Base-by-base conservation (phyloP, 2,797 vertebrate genomes). In the Hylomyscus alleni region DNA sequence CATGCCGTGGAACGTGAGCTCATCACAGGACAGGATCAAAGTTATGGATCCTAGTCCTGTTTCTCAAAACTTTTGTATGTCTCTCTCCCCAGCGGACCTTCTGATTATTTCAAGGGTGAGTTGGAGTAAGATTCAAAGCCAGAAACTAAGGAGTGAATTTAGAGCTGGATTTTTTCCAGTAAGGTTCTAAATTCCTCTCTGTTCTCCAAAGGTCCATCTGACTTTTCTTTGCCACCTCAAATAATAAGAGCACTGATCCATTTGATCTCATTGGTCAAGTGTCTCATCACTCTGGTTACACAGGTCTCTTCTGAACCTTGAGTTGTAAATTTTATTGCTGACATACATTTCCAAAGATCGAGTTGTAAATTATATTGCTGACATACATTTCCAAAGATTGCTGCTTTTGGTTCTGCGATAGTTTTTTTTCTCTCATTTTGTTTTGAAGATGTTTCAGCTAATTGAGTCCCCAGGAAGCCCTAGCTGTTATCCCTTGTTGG, bases 371-470 rank as follows among this genome's bases (percentile, higher is more conserved):
- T 86, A 40, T 65, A 54, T n/a, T 83, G 40, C 34, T 29, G n/a
- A 58, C 14, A 58, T 1, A 89, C 60, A 24, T 50, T 76, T 96
- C 47, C n/a, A 69, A 60, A 95, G 40, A 60, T 52, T n/a, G 3
- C 24, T 65, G 62, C 58, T 8, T 93, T 96, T 86, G 78, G 14
- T 97, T 95, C 92, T 88, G 29, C n/a, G 47, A 37, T 58, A 10
- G 13, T 47, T 65, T 78, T 34, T 54, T 58, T 15, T 52, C 12
- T 0, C 12, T 34, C 47, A 3, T 14, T 52, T 75, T 78, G 75
- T 95, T 58, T 65, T 47, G 44, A 76, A 90, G 85, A 88, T 84
- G n/a, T 80, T 83, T 10, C 4, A 26, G 54, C 73, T 95, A 72
- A 67, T n/a, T 91, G 93, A 93, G 17, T 89, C 75, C 72, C 62